phyloP scores from a whole-genome alignment of 2,888 invertebrate genomes.

The Xylocampa areola region DNA sequence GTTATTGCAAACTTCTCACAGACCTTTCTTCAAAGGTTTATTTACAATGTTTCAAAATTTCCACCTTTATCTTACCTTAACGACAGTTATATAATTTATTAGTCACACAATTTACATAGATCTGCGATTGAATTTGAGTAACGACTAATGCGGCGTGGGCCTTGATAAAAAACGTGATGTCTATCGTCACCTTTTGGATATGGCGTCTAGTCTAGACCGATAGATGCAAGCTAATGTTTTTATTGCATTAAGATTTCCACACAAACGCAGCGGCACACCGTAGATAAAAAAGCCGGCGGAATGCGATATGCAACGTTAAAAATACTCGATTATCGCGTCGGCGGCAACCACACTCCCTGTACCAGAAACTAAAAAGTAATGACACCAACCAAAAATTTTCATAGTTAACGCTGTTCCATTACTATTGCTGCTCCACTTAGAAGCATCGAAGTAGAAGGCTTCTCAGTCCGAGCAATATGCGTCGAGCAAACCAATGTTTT shows the following conservation, averaged over 20 bases:
- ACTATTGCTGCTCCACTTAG: conserved; percentile 72
- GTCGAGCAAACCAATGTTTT: conserved; percentile 72
- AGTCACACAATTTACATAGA: conserved; percentile 66
- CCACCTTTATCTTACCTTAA: conserved; percentile 20
- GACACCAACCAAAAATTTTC: conserved; percentile 54
- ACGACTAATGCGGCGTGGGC: conserved; percentile 44
- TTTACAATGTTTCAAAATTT: conserved; percentile 12
- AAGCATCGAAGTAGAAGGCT: conserved; percentile 56
- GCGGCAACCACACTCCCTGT: conserved; percentile 64
- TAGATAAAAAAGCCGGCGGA: conserved; percentile 73
- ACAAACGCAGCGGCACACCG: conserved; percentile 63
- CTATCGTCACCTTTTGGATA: conserved; percentile 49
- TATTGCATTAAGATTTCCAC: conserved; percentile 62
- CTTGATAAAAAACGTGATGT: conserved; percentile 57
- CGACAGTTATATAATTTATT: conserved; percentile 59
- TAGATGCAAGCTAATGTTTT: conserved; percentile 57
- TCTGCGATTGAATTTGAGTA: conserved; percentile 59
- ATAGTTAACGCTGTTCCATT: conserved; percentile 56
- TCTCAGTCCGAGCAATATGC: conserved; percentile 69
- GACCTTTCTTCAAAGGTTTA: conserved; percentile 1
- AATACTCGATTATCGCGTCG: conserved; percentile 79
- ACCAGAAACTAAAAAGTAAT: conserved; percentile 62
- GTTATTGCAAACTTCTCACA: conserved; percentile 20
- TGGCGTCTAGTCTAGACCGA: conserved; percentile 52
- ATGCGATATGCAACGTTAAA: conserved; percentile 79